phyloP scores from a whole-genome alignment of 2,113 vertebrate genomes.

The Rhipidura dahli region DNA sequence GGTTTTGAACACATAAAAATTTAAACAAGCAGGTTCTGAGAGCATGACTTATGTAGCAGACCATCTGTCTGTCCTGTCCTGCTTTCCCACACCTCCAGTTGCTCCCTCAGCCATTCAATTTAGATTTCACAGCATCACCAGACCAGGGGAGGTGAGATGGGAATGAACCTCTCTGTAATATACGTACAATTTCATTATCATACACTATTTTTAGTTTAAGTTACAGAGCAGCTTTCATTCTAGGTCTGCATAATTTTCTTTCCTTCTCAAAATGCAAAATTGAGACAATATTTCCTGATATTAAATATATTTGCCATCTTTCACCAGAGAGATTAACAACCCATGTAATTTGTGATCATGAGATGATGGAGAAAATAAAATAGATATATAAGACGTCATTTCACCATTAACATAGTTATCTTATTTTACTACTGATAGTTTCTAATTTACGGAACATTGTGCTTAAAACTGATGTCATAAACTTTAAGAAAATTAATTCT shows the following conservation, averaged over 20 bases:
- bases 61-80: background rate
- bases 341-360: background rate
- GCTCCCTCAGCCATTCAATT: background rate
- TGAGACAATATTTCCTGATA: background rate
- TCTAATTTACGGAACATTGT: background rate
- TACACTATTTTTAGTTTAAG: background rate
- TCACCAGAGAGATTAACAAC: background rate
- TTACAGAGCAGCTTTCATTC: background rate
- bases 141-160: background rate
- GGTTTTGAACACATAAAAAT: background rate
- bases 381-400: background rate
- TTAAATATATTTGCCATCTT: fast-evolving
- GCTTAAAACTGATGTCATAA: background rate
- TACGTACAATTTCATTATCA: fast-evolving
- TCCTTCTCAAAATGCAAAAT: background rate
- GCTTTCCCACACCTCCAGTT: background rate
- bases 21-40: background rate
- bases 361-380: background rate
- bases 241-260: background rate
- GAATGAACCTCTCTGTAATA: background rate
- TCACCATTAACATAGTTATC: background rate
- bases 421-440: background rate
- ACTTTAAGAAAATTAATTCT: background rate
- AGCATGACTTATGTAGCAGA: background rate
- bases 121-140: background rate